Conservation (phyloP, 2,113 vertebrate genomes). For the Columba livia region DNA sequence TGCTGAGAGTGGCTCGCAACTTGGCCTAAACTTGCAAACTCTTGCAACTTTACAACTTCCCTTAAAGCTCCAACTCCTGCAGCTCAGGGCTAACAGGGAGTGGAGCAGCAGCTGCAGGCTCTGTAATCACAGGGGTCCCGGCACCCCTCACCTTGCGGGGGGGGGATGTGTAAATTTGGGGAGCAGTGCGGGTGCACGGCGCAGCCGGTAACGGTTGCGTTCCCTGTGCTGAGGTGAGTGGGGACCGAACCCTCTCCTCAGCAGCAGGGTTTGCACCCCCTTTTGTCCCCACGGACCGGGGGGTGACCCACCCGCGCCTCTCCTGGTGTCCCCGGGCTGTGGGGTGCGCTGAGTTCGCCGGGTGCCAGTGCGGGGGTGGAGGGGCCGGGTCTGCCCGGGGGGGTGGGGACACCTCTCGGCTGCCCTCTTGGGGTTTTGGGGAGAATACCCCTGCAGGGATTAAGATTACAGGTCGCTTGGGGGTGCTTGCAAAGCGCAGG, state of each 20-base stretch:
- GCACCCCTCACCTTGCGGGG: not conserved
- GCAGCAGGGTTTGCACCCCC: too few relatives aligned
- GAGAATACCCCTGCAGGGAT: not conserved
- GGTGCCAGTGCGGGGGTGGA: not conserved
- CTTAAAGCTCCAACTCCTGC: too few relatives aligned
- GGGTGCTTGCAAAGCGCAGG: not conserved
- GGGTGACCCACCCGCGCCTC: too few relatives aligned
- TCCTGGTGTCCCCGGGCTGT: too few relatives aligned
- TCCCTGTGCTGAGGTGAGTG: too few relatives aligned
- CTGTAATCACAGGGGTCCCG: rapidly evolving
- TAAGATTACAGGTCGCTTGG: not conserved
- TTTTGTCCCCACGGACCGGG: too few relatives aligned
- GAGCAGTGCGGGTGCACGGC: not conserved
- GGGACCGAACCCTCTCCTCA: too few relatives aligned
- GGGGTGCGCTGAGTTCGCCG: too few relatives aligned
- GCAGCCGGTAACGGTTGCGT: too few relatives aligned
- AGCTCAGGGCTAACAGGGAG: not conserved
- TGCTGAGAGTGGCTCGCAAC: not conserved
- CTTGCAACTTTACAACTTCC: too few relatives aligned
- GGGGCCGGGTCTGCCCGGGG: not conserved
- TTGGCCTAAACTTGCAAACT: too few relatives aligned
- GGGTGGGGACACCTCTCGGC: too few relatives aligned
- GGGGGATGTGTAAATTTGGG: not conserved
- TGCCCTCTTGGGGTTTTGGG: not conserved
- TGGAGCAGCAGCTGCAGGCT: not conserved